Percentiles rank a stretch among this genome's conserved stretches.
These are phyloP conservation scores for Mobula birostris DNA, from an alignment of 2,113 vertebrate species.

Conservation along the genomic window DNA sequence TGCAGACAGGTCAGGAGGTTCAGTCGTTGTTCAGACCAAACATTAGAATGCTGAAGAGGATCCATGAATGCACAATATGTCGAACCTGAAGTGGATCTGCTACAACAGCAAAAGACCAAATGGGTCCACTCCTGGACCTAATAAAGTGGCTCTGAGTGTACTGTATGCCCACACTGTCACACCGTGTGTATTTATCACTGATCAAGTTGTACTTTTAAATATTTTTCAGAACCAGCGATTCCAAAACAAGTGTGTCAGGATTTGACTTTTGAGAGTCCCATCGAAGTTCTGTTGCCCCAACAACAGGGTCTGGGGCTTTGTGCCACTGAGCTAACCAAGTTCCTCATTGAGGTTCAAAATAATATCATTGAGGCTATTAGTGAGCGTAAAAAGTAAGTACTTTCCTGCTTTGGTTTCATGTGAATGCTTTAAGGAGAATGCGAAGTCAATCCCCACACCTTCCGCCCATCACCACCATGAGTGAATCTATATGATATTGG, in stretches of 20 bases:
- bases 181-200: no score
- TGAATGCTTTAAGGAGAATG: neutral
- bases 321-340: conserved; percentile 50
- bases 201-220: neutral
- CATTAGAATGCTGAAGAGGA: no score
- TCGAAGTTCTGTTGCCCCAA: conserved; percentile 48
- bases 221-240: neutral
- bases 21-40: no score
- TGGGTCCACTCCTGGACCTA: no score
- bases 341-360: conserved; percentile 58
- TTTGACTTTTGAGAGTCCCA: conserved; percentile 48
- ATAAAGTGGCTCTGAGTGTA: no score
- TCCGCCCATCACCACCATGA: neutral
- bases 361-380: conserved; percentile 51
- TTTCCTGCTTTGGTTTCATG: neutral
- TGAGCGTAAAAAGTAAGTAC: conserved; percentile 39
- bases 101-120: no score
- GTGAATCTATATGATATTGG: neutral
- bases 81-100: no score
- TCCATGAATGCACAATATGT: no score
- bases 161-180: no score
- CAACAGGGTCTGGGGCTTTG: conserved; percentile 54
- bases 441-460: neutral
- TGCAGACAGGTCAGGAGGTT: no score
- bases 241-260: conserved; percentile 47